Conservation (phyloP, 2,888 invertebrate genomes). For the Lasius platythorax region DNA sequence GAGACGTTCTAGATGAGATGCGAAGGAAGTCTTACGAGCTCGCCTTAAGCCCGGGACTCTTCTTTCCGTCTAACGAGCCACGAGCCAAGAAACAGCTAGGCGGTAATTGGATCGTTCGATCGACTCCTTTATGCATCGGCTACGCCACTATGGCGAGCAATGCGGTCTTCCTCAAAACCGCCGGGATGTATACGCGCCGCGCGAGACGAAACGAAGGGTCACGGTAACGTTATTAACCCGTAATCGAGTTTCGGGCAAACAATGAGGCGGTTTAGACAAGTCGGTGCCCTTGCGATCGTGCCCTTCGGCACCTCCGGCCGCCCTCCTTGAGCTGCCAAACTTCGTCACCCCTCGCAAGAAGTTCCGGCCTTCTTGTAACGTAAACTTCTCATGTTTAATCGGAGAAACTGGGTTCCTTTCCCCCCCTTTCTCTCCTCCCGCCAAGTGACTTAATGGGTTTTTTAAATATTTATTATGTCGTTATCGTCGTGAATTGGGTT, state of each 20-base stretch:
- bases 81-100: conserved; percentile 74
- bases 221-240: conserved; percentile 77
- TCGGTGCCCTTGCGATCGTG: conserved; percentile 56
- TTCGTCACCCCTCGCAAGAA: conserved; percentile 68
- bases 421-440: not conserved
- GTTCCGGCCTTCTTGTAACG: conserved; percentile 63
- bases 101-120: conserved; percentile 75
- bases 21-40: conserved; percentile 73
- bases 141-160: conserved; percentile 55
- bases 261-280: conserved; percentile 71
- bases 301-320: conserved; percentile 57
- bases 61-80: conserved; percentile 71
- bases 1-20: conserved; percentile 55
- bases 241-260: conserved; percentile 77
- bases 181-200: conserved; percentile 38
- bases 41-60: conserved; percentile 64
- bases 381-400: conserved; percentile 69
- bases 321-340: conserved; percentile 64
- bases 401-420: conserved; percentile 26
- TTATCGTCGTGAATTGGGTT: not conserved
- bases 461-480: conserved; percentile 30
- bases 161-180: conserved; percentile 75
- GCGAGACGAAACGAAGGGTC: conserved; percentile 64
- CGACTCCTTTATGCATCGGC: conserved; percentile 70
- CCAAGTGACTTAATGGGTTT: conserved; percentile 24